phyloP scores from a whole-genome alignment of 2,888 invertebrate species.

The Herminia tarsipennalis region DNA sequence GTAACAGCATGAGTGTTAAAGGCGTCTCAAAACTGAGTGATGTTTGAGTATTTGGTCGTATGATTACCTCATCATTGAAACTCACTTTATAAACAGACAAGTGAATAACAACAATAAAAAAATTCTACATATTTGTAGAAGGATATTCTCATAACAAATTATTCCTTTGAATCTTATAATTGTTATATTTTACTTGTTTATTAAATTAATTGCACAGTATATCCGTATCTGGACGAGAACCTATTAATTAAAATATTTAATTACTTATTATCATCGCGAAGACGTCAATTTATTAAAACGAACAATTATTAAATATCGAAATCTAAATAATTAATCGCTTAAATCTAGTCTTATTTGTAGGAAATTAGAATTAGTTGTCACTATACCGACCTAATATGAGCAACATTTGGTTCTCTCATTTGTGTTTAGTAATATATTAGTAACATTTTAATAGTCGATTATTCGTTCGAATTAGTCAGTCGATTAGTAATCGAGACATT shows the following conservation, averaged over 20 bases:
- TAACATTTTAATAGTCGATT: slow-evolving; percentile 35
- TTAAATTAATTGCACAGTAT: neutral
- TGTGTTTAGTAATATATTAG: slow-evolving; percentile 24
- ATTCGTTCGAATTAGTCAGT: slow-evolving; percentile 18
- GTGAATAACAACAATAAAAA: no score
- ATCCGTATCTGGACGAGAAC: slow-evolving; percentile 35
- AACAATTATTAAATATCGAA: slow-evolving; percentile 36
- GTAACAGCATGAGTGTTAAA: no score
- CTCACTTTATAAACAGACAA: no score
- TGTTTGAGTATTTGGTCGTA: no score
- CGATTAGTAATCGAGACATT: slow-evolving; percentile 34
- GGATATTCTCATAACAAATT: no score
- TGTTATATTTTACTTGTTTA: no score
- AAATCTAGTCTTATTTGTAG: slow-evolving; percentile 35
- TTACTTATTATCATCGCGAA: slow-evolving; percentile 43
- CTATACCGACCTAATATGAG: slow-evolving; percentile 41
- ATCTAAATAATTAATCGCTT: slow-evolving; percentile 30
- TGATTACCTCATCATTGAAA: no score
- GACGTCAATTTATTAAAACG: slow-evolving; percentile 26
- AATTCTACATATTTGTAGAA: no score
- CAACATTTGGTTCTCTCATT: slow-evolving; percentile 52
- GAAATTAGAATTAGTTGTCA: slow-evolving; percentile 36
- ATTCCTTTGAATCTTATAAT: no score
- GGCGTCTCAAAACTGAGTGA: no score
- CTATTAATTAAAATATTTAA: slow-evolving; percentile 21